Evolutionary conservation across 2,888 invertebrate species (phyloP).

Genomic region (Bellardia bayeri): DNA sequence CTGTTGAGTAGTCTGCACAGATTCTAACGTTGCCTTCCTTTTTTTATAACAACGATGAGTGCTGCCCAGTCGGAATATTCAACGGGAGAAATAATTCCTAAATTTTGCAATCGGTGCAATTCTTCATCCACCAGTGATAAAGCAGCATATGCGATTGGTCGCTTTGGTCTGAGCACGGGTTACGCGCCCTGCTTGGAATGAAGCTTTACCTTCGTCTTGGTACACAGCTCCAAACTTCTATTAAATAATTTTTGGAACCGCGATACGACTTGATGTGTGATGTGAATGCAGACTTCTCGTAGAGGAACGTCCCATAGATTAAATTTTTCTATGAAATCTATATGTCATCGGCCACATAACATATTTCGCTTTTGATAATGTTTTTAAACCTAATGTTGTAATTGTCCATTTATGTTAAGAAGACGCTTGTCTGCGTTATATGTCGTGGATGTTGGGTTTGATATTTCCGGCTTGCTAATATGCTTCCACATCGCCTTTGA

Average conservation of each 20-base stretch:
- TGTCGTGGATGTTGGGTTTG: constrained; percentile 29
- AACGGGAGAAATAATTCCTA: constrained; percentile 62
- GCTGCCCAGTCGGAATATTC: constrained; percentile 72
- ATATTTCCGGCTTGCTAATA: constrained; percentile 45
- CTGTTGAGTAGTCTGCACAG: constrained; percentile 72
- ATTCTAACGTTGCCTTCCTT: constrained; percentile 45
- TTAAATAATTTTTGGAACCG: not conserved
- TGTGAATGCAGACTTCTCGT: not conserved
- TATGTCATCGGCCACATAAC: constrained; percentile 11
- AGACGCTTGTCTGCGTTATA: constrained; percentile 24
- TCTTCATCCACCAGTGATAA: constrained; percentile 62
- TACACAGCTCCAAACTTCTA: not conserved
- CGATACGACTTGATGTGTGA: not conserved
- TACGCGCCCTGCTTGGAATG: constrained; percentile 43
- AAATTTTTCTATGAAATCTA: constrained; percentile 36
- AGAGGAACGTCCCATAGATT: constrained; percentile 34
- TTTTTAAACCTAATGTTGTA: not conserved
- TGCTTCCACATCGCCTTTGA: constrained; percentile 58
- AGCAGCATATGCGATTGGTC: constrained; percentile 70
- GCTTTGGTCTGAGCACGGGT: constrained; percentile 61
- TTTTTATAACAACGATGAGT: constrained; percentile 70
- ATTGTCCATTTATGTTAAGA: constrained; percentile 15
- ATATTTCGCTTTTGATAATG: not conserved
- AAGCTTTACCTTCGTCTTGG: constrained; percentile 17
- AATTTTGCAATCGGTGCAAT: constrained; percentile 55